These are phyloP conservation scores for Poecilus cupreus DNA, from an alignment of 2,888 invertebrate species.

Conservation along the genomic window DNA sequence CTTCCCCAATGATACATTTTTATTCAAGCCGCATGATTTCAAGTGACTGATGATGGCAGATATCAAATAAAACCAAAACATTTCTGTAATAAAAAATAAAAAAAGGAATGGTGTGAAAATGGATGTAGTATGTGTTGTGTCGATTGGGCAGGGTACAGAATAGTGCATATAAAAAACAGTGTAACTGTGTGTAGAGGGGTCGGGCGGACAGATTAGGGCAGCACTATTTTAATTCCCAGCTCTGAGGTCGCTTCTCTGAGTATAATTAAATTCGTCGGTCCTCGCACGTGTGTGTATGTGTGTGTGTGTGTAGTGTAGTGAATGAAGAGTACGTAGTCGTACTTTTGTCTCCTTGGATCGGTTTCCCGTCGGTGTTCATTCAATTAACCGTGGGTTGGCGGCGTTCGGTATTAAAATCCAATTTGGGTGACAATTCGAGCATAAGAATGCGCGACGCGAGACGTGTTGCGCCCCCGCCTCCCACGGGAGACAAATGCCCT, in stretches of 20 bases:
- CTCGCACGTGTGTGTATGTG: not conserved
- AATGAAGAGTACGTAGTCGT: not conserved
- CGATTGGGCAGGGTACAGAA: no score
- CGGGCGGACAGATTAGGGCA: no score
- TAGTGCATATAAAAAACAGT: no score
- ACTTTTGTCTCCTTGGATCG: not conserved
- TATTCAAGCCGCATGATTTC: no score
- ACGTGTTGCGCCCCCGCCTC: not conserved
- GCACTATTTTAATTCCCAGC: no score
- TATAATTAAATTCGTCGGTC: not conserved
- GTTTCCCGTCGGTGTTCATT: constrained; percentile 2
- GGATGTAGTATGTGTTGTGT: no score
- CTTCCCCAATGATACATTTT: no score
- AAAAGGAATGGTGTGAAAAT: no score
- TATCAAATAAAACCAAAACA: no score
- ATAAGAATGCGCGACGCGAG: constrained; percentile 47
- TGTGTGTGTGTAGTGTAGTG: not conserved
- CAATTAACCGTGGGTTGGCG: constrained; percentile 34
- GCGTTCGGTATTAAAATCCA: constrained; percentile 52
- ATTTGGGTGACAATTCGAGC: constrained; percentile 56
- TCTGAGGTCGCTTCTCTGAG: no score
- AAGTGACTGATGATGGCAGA: no score
- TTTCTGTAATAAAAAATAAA: no score
- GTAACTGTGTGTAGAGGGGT: not conserved
- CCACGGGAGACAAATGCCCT: constrained; percentile 27